Conservation (phyloP, 2,797 vertebrate genomes). For the Chelon auratus region DNA sequence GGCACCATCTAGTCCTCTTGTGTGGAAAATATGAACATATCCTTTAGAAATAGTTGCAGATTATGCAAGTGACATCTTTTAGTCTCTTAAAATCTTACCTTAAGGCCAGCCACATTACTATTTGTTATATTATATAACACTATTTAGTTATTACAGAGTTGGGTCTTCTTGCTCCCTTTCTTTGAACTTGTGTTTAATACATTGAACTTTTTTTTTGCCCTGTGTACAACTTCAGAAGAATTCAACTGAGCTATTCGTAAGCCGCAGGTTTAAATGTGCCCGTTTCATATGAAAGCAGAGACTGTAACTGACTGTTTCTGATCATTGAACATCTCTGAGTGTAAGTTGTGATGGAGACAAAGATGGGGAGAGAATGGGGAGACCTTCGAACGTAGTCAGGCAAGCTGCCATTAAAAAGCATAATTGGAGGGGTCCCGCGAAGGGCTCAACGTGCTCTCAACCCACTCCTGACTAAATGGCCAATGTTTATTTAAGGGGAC, state of each 20-base stretch:
- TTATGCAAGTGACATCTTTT: not conserved
- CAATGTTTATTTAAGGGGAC: conserved; percentile 74
- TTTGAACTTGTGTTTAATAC: not conserved
- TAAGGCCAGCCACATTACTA: not conserved
- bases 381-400: conserved; percentile 46
- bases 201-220: conserved; percentile 5
- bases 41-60: too few species aligned
- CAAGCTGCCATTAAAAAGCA: conserved; percentile 57
- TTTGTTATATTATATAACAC: not conserved
- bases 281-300: conserved; percentile 15
- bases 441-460: conserved; percentile 38
- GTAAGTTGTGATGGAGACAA: conserved; percentile 43
- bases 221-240: not conserved
- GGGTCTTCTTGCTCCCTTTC: not conserved
- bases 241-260: conserved; percentile 5
- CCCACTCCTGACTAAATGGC: conserved; percentile 63
- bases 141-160: not conserved
- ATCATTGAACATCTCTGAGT: conserved; percentile 26
- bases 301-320: conserved; percentile 17
- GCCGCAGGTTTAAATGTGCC: conserved; percentile 9
- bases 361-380: conserved; percentile 22
- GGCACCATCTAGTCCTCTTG: not conserved
- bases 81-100: not conserved
- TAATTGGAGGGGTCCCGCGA: conserved; percentile 51
- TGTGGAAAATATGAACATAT: too few species aligned